phyloP scores from a whole-genome alignment of 2,113 vertebrate genomes.

The Brachypteracias leptosomus region DNA sequence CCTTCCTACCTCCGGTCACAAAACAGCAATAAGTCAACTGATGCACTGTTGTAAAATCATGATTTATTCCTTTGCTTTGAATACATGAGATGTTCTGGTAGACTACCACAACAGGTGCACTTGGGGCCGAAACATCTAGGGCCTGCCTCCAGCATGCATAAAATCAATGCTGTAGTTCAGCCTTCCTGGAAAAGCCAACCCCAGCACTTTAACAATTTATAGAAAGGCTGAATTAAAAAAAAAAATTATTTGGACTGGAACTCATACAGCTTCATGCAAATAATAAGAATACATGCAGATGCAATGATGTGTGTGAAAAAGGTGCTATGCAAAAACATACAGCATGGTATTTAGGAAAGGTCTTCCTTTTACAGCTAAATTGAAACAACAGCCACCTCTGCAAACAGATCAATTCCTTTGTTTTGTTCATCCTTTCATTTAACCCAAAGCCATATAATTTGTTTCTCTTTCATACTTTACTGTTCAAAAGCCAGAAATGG shows the following conservation, averaged over 20 bases:
- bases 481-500: slow-evolving; percentile 19
- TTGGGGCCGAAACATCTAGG: slow-evolving; percentile 73
- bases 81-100: slow-evolving; percentile 80
- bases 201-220: neutral
- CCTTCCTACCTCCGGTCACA: slow-evolving; percentile 85
- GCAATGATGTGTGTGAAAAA: neutral
- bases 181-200: neutral
- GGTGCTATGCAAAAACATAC: neutral
- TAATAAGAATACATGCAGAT: slow-evolving; percentile 25
- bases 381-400: neutral
- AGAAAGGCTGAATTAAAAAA: slow-evolving; percentile 2
- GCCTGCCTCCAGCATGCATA: slow-evolving; percentile 76
- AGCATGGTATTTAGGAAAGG: neutral
- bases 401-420: neutral
- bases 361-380: neutral
- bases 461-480: slow-evolving; percentile 2
- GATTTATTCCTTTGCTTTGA: slow-evolving; percentile 94
- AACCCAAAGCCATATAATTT: neutral
- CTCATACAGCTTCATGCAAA: neutral
- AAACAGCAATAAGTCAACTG: slow-evolving; percentile 93
- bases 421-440: neutral
- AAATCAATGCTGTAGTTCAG: slow-evolving; percentile 50
- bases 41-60: slow-evolving; percentile 92
- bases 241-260: neutral
- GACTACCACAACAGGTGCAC: slow-evolving; percentile 83